Base-by-base conservation (phyloP, 2,888 invertebrate genomes). In the Abscondita cerata region DNA sequence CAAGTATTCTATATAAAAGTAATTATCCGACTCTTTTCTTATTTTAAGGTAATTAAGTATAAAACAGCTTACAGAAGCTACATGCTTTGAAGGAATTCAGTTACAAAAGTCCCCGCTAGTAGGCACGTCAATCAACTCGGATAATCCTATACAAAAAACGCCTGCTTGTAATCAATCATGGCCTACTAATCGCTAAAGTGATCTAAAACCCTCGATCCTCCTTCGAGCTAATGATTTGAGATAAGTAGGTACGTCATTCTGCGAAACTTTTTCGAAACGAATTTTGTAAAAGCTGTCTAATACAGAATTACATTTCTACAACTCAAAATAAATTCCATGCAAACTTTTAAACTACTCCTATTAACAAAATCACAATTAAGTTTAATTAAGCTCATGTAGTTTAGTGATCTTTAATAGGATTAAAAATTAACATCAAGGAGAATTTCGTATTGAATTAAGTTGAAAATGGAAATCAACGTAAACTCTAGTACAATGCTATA, bases 101-200 rank as follows among this genome's bases (percentile, higher is more conserved):
- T 61, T 61, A 40, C 33, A 50, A 54, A 55, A 61, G 55, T 61
- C 52, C 19, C 48, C 40, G 50, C 62, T 57, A 41, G 20, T 41
- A 57, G 50, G 52, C 52, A 56, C 59, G 65, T 65, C 65, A 62
- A 60, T 65, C 65, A 62, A 62, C 50, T 38, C 41, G 62, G 48
- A 65, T 63, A 62, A 63, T 62, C 57, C 57, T 47, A 48, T 62
- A 59, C 48, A 63, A 65, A 44, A 65, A 65, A 62, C 65, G 59
- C 59, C 62, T 59, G 62, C 62, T 51, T 63, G 65, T 65, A 65
- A 65, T 65, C 65, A 65, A 65, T 65, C 65, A 65, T 65, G 65
- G 62, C 53, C 60, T 65, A 59, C 62, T 65, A 59, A 56, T 65
- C 62, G 56, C 59, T 56, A 55, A 55, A 65, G 62, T 66, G 64